These are phyloP conservation scores for Mobula birostris DNA, from an alignment of 2,113 vertebrate genomes.

Conservation along the genomic window DNA sequence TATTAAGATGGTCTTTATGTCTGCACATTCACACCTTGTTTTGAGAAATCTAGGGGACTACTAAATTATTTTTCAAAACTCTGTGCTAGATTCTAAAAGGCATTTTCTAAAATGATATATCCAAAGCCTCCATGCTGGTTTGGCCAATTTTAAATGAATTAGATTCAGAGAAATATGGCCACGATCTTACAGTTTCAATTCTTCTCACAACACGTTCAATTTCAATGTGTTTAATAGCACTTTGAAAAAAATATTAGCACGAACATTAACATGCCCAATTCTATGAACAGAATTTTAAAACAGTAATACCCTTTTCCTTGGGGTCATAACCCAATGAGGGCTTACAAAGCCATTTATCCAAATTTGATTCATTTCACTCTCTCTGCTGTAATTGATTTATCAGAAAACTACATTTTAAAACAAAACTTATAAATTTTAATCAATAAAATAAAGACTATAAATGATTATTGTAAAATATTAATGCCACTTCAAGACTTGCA, in stretches of 20 bases:
- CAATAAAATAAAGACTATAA: no score
- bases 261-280: background rate
- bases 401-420: no score
- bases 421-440: no score
- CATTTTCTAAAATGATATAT: background rate
- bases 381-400: no score
- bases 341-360: no score
- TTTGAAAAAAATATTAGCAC: background rate
- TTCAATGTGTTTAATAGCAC: background rate
- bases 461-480: no score
- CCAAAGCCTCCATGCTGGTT: background rate
- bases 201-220: background rate
- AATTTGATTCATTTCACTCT: no score
- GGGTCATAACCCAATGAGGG: no score
- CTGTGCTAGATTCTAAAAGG: background rate
- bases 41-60: background rate
- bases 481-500: no score
- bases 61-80: background rate
- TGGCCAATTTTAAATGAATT: background rate
- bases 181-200: background rate
- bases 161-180: no score
- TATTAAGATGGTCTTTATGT: background rate
- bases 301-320: no score
- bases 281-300: background rate
- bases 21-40: background rate